Evolutionary conservation across 2,888 invertebrate genomes (phyloP), one percentile per base, ranked within the genome.

Genomic region (Lasioglossum malachurum): DNA sequence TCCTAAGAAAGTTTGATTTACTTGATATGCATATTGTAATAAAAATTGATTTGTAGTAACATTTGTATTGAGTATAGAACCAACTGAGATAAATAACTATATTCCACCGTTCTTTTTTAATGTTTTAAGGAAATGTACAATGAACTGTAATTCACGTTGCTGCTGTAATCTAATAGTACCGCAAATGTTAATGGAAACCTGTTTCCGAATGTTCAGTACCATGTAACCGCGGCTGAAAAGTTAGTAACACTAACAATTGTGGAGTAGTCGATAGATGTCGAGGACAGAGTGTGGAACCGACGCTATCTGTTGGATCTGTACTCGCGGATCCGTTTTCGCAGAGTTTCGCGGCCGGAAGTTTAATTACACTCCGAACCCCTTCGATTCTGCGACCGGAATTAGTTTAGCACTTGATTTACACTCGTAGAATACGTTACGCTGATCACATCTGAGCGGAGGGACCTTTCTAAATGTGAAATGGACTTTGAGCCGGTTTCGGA

Each of bases 331-430:
- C 89, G 91, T 86, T 88, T 86, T 82, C 83, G 84, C 80, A 75
- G 87, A 89, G 81, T 86, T 89, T 79, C 78, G 82, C 75, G 76
- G 78, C 75, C 79, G 87, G 87, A 90, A 92, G 90, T 92, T 92
- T 91, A 88, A 92, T 92, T 92, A 92, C 91, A 90, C 67, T 82
- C 76, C 31, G 82, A 80, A 85, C 84, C 87, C 81, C 81, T 80
- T 71, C 76, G 74, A 82, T 82, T 71, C 84, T 69, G 71, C 69
- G 67, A 60, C 77, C 79, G 84, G 86, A 87, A 90, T 84, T 91
- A 89, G 90, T 91, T 90, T 88, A 82, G 77, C 78, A 80, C 87
- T 88, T 91, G 86, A 88, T 87, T 90, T 83, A 83, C 80, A 87
- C 49, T 44, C 53, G 69, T 57, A 35, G 84, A 81, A 78, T 78